Conservation (phyloP, 2,888 invertebrate species). For the Tetragnatha montana region DNA sequence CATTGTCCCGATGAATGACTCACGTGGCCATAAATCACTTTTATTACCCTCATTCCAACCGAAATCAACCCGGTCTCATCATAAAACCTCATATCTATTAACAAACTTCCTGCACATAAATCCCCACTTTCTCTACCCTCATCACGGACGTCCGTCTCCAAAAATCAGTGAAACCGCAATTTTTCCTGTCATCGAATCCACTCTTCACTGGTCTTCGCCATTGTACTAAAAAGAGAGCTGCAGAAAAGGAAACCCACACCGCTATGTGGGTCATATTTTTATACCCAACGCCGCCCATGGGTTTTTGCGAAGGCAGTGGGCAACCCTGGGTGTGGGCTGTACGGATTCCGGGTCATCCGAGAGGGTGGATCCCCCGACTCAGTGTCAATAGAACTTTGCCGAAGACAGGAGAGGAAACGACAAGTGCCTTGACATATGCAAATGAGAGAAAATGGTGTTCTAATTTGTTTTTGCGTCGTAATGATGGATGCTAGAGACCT, state of each 20-base stretch:
- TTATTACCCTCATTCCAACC: too few species aligned
- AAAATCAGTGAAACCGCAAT: neutral
- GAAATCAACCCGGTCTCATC: too few species aligned
- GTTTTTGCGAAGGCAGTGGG: neutral
- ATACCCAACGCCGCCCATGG: neutral
- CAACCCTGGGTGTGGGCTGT: neutral
- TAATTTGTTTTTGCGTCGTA: neutral
- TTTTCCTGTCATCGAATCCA: neutral
- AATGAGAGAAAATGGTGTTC: neutral
- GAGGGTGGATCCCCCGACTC: neutral
- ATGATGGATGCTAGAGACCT: too few species aligned
- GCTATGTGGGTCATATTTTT: neutral
- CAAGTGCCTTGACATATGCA: neutral
- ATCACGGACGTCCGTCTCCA: neutral
- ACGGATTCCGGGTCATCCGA: neutral
- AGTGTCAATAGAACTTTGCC: neutral
- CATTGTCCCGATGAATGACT: too few species aligned
- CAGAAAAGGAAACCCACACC: constrained; percentile 1
- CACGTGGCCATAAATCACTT: too few species aligned
- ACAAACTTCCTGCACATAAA: too few species aligned
- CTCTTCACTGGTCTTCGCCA: neutral
- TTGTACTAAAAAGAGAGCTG: neutral
- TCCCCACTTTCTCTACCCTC: neutral
- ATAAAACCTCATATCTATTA: too few species aligned
- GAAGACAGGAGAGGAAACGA: neutral